These are phyloP conservation scores for Paragorgia papillata DNA, from an alignment of 92 coral and sea anemone genomes.

Conservation along the genomic window DNA sequence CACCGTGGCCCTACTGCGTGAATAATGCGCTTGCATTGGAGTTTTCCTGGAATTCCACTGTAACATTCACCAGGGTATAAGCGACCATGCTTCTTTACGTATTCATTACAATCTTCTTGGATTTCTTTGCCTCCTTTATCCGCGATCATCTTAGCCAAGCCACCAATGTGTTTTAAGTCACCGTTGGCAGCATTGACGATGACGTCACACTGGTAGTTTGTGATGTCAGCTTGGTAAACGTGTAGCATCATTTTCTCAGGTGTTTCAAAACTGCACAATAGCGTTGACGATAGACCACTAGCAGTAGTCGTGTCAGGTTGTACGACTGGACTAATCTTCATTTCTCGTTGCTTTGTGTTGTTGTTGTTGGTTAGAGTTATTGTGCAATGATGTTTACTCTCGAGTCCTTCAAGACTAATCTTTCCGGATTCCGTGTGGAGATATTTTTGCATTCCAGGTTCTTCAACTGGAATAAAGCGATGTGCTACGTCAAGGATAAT, in stretches of 20 bases:
- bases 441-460: slow-evolving; percentile 70
- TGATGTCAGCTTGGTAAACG: slow-evolving; percentile 43
- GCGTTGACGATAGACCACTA: background rate
- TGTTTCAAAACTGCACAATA: slow-evolving; percentile 38
- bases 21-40: slow-evolving; percentile 40
- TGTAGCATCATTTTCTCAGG: slow-evolving; percentile 33
- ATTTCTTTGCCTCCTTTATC: slow-evolving; percentile 41
- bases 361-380: slow-evolving; percentile 2
- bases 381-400: slow-evolving; percentile 22
- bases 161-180: slow-evolving; percentile 41
- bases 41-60: slow-evolving; percentile 19
- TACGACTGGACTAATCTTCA: background rate
- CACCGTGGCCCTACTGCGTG: slow-evolving; percentile 47
- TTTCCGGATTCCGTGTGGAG: slow-evolving; percentile 38
- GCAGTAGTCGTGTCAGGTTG: background rate
- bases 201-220: slow-evolving; percentile 43
- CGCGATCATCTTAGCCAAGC: slow-evolving; percentile 30
- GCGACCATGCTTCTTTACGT: slow-evolving; percentile 10
- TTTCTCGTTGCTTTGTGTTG: background rate
- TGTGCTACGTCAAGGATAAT: slow-evolving; percentile 28
- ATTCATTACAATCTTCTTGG: slow-evolving; percentile 39
- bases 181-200: slow-evolving; percentile 55
- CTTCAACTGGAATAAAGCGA: slow-evolving; percentile 44
- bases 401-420: slow-evolving; percentile 11
- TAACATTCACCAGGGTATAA: slow-evolving; percentile 13